These are phyloP conservation scores for Otolemur garnettii DNA, from an alignment of 2,113 vertebrate genomes.

Conservation along the genomic window DNA sequence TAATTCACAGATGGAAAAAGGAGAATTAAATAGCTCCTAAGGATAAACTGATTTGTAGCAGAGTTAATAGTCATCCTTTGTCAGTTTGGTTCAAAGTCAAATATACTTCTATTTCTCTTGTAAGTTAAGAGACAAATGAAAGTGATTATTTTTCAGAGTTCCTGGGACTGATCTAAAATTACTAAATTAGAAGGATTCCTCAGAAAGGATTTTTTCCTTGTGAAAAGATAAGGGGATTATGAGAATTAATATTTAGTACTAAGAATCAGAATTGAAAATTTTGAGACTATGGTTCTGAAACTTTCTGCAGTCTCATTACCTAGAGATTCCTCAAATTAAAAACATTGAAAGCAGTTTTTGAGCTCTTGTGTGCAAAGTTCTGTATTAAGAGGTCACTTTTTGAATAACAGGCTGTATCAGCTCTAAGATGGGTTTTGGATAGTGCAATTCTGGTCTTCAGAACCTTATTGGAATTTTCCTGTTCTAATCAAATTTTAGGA, in stretches of 20 bases:
- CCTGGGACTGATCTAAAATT: constrained; percentile 37
- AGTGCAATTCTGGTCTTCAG: constrained; percentile 15
- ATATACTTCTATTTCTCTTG: constrained; percentile 7
- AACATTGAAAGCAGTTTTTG: constrained; percentile 47
- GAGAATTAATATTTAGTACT: constrained; percentile 52
- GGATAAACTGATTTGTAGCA: background rate
- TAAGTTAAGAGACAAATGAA: constrained; percentile 49
- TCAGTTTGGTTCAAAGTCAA: constrained; percentile 20
- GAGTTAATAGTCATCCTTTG: constrained; percentile 13
- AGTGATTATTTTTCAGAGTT: constrained; percentile 46
- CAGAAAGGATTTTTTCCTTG: constrained; percentile 44
- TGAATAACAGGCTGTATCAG: constrained; percentile 10
- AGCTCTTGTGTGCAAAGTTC: constrained; percentile 18
- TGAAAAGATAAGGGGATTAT: constrained; percentile 58
- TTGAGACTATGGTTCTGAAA: constrained; percentile 20
- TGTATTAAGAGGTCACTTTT: background rate
- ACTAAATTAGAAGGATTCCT: constrained; percentile 52
- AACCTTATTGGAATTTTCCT: constrained; percentile 45
- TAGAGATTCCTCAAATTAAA: constrained; percentile 62
- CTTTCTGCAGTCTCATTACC: constrained; percentile 34
- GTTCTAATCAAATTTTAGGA: constrained; percentile 45
- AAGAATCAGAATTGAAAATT: constrained; percentile 48
- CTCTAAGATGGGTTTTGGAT: constrained; percentile 23
- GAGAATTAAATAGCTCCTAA: constrained; percentile 50
- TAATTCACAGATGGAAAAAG: constrained; percentile 42